Conservation (phyloP, 2,888 invertebrate species). For the Temnothorax ravouxi region DNA sequence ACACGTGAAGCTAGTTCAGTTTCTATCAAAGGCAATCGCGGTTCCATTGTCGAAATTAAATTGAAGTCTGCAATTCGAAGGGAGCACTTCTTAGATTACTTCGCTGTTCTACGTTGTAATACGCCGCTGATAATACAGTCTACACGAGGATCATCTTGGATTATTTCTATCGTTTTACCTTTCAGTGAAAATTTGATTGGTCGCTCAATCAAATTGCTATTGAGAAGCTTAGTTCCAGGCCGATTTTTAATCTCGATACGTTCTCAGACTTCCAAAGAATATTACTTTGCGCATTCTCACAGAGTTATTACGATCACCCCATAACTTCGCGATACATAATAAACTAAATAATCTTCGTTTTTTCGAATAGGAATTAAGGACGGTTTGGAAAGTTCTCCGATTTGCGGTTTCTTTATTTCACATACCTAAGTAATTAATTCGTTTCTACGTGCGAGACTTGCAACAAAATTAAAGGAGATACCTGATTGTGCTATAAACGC, state of each 20-base stretch:
- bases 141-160: constrained; percentile 17
- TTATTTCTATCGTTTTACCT: constrained; percentile 18
- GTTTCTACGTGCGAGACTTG: background rate
- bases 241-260: background rate
- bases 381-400: background rate
- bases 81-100: background rate
- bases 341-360: background rate
- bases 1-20: background rate
- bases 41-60: constrained; percentile 2
- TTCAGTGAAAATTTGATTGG: constrained; percentile 15
- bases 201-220: background rate
- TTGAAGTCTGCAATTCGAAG: background rate
- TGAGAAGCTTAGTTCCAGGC: background rate
- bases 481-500: background rate
- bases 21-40: background rate
- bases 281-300: background rate
- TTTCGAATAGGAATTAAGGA: background rate
- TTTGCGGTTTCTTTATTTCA: background rate
- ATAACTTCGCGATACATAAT: background rate
- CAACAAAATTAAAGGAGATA: background rate
- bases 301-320: background rate
- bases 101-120: background rate
- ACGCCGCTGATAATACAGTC: constrained; percentile 1
- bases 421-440: background rate
- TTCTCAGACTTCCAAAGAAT: background rate